Percentiles rank a stretch among this genome's conserved stretches.
Conservation (phyloP, 1,140 invertebrate species). For the Drosophila sechellia region DNA sequence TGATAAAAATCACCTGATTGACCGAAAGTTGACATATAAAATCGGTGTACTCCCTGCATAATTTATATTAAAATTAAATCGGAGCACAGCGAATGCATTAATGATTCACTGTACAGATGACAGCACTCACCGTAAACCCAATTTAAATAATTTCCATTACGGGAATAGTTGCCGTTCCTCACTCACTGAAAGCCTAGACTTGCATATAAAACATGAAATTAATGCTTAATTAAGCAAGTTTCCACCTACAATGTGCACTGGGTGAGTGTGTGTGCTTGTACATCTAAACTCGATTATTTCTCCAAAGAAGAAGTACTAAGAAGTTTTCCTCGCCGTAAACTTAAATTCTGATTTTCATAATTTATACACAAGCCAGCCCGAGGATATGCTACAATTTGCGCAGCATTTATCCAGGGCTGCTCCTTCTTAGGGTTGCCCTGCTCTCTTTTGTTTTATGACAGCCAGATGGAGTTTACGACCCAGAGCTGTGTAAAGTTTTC, state of each 20-base stretch:
- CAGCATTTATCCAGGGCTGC: conserved; percentile 10
- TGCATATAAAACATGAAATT: conserved; percentile 79
- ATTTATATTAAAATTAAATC: conserved; percentile 40
- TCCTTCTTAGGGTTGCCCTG: conserved; percentile 11
- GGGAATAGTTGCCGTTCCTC: background rate
- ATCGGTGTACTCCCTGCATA: background rate
- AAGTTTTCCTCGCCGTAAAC: conserved; percentile 45
- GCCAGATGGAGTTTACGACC: conserved; percentile 46
- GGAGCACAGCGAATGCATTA: conserved; percentile 20
- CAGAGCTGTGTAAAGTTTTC: conserved; percentile 13
- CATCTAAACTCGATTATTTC: conserved; percentile 39
- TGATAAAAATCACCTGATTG: background rate
- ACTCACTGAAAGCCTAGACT: conserved; percentile 13
- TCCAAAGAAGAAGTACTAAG: conserved; percentile 13
- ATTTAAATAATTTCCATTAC: conserved; percentile 60
- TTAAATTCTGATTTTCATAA: conserved; percentile 69
- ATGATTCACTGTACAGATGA: conserved; percentile 10
- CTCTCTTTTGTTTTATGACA: conserved; percentile 8
- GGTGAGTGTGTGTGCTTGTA: conserved; percentile 9
- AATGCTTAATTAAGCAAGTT: conserved; percentile 75
- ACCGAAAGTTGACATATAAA: background rate
- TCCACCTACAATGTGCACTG: conserved; percentile 36
- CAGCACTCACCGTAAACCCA: conserved; percentile 24
- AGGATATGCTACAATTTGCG: conserved; percentile 19
- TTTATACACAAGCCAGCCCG: conserved; percentile 32